These are phyloP conservation scores for Rhyzopertha dominica DNA, from an alignment of 1,140 invertebrate genomes.

Conservation along the genomic window DNA sequence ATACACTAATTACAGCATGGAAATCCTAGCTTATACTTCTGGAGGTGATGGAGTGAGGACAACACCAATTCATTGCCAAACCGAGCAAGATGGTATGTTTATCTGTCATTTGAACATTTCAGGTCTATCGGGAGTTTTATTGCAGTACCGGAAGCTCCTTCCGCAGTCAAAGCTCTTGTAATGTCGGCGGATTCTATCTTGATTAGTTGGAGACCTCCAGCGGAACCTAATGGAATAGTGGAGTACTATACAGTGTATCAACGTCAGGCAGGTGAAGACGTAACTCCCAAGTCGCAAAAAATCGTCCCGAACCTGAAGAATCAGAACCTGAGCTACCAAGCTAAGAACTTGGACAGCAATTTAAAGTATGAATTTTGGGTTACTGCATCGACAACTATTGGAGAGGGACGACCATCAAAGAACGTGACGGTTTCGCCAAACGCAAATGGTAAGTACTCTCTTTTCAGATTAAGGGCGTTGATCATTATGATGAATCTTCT, in stretches of 20 bases:
- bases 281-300: conserved; percentile 49
- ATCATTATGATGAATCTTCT: no score
- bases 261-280: conserved; percentile 59
- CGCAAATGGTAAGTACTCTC: conserved; percentile 59
- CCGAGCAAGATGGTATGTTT: conserved; percentile 85
- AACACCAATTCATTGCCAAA: conserved; percentile 86
- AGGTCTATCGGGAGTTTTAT: conserved; percentile 12
- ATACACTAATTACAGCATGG: conserved; percentile 96
- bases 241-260: conserved; percentile 91
- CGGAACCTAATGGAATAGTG: conserved; percentile 87
- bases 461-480: no score
- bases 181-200: conserved; percentile 88
- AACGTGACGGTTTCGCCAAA: conserved; percentile 78
- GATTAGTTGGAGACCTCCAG: conserved; percentile 89
- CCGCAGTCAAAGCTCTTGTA: conserved; percentile 86
- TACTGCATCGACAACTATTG: conserved; percentile 86
- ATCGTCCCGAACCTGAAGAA: conserved; percentile 41
- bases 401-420: conserved; percentile 84
- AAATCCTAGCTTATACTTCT: conserved; percentile 89
- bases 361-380: conserved; percentile 91
- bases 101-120: not conserved
- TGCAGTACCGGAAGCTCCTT: conserved; percentile 85
- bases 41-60: conserved; percentile 94
- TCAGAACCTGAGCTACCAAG: conserved; percentile 67
- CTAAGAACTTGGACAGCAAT: conserved; percentile 74